These are phyloP conservation scores for Pantherophis alleghaniensis DNA, from an alignment of 2,797 vertebrate species.

Conservation along the genomic window DNA sequence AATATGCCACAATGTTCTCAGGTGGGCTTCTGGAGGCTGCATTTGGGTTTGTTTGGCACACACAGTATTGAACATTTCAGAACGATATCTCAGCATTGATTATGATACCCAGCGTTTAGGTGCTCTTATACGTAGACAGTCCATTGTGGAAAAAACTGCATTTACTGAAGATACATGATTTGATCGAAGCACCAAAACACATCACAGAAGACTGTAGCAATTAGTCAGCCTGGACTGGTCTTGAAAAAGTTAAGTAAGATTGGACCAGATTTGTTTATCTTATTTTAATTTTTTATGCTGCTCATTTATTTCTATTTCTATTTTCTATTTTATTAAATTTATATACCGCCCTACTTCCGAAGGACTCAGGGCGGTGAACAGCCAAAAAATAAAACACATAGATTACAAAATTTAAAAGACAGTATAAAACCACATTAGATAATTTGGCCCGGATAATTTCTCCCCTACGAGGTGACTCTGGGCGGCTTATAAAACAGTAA, in stretches of 20 bases:
- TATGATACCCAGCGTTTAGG: not conserved
- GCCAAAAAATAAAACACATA: too few species aligned
- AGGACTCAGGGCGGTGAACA: too few species aligned
- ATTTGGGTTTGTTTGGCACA: not conserved
- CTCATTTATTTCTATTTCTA: not conserved
- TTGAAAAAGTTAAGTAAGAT: not conserved
- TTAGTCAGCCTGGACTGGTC: not conserved
- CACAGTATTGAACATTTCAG: not conserved
- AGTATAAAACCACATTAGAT: too few species aligned
- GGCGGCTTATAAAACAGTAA: not conserved
- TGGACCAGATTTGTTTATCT: not conserved
- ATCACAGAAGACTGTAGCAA: not conserved
- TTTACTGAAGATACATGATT: not conserved
- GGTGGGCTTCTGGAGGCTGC: not conserved
- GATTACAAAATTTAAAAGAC: too few species aligned
- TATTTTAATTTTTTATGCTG: not conserved
- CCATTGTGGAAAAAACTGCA: not conserved
- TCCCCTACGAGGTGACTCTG: not conserved
- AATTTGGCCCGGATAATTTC: too few species aligned
- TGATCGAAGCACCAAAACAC: not conserved
- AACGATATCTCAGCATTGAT: not conserved
- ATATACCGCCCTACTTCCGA: too few species aligned
- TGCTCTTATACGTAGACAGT: not conserved
- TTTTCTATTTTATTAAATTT: too few species aligned
- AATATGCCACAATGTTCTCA: not conserved